Evolutionary conservation across 2,797 vertebrate genomes (phyloP).

Genomic region (Esox lucius): DNA sequence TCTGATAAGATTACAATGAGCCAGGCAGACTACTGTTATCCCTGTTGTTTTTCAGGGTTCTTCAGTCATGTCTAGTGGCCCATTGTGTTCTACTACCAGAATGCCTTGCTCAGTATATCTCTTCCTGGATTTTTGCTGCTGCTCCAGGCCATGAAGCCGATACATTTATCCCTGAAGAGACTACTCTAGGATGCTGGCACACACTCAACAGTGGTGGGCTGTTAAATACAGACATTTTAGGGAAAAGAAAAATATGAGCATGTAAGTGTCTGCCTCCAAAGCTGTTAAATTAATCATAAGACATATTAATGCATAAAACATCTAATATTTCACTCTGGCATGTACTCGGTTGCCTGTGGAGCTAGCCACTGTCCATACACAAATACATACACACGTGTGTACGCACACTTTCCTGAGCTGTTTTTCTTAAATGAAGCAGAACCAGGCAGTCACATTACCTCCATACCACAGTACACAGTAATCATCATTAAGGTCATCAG

Average conservation of each 20-base stretch:
- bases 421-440: not conserved
- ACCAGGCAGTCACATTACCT: not conserved
- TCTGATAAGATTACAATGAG: not conserved
- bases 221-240: not conserved
- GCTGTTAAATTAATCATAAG: not conserved
- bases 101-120: not conserved
- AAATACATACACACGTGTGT: not conserved
- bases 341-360: not conserved
- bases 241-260: not conserved
- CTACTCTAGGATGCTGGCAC: not conserved
- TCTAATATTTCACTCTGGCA: not conserved
- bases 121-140: not conserved
- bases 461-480: constrained; percentile 2
- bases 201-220: not conserved
- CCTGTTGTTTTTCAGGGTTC: not conserved
- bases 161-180: not conserved
- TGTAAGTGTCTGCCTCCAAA: not conserved
- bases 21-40: not conserved
- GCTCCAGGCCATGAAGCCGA: not conserved
- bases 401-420: not conserved
- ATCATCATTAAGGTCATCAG: constrained; percentile 13
- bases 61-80: not conserved
- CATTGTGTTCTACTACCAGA: not conserved
- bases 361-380: not conserved
- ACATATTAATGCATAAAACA: not conserved